Evolutionary conservation across 2,113 vertebrate species (phyloP).

Genomic region (Rallus limicola): DNA sequence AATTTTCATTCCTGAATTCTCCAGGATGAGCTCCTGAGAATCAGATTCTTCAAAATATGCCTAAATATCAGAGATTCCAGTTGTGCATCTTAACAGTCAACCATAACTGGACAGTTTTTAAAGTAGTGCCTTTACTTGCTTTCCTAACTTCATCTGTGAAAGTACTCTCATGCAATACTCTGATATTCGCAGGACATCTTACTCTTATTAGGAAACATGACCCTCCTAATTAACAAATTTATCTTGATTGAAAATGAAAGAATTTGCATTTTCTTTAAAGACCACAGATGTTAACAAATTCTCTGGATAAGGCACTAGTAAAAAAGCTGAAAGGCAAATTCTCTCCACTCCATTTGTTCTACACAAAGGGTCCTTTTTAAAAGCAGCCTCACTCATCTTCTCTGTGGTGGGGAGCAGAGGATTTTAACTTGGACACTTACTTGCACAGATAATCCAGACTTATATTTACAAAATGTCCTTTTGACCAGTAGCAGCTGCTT

Average conservation of each 20-base stretch:
- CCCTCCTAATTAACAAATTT: constrained; percentile 47
- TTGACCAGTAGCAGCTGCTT: constrained; percentile 70
- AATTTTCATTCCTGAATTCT: not conserved
- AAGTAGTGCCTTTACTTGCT: not conserved
- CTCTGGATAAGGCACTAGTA: constrained; percentile 61
- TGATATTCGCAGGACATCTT: not conserved
- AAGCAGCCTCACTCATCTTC: constrained; percentile 45
- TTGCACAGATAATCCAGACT: constrained; percentile 75
- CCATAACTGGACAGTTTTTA: not conserved
- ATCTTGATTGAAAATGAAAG: constrained; percentile 34
- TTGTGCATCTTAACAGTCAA: not conserved
- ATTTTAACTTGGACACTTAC: constrained; percentile 69
- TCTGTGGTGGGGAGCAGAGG: constrained; percentile 58
- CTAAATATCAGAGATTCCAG: not conserved
- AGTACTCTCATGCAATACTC: not conserved
- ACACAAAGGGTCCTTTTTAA: constrained; percentile 74
- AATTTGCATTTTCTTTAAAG: constrained; percentile 62
- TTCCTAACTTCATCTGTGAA: not conserved
- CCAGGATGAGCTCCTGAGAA: not conserved
- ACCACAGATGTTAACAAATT: constrained; percentile 59
- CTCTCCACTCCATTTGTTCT: constrained; percentile 73
- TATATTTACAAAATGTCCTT: constrained; percentile 71
- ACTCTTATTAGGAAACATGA: constrained; percentile 3
- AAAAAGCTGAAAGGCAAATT: constrained; percentile 70
- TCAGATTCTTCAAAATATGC: not conserved